A percentile compares a stretch with the other conserved stretches of the same genome.
Conservation (phyloP, 2,797 vertebrate species). For the Megalops cyprinoides region DNA sequence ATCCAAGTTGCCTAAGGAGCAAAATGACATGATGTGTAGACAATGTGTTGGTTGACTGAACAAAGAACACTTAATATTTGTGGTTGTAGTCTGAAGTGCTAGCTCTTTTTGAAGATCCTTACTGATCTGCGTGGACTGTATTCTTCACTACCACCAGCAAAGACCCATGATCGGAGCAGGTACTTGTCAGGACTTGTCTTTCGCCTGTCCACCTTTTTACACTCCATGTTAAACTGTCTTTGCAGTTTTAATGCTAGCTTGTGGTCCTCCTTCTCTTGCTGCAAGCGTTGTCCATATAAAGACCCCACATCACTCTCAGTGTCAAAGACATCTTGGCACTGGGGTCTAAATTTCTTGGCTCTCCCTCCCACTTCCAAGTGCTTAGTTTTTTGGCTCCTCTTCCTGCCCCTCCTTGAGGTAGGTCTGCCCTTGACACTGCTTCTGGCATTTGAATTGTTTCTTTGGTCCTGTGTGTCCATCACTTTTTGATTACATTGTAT, state of each 20-base stretch:
- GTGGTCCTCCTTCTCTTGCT: slow-evolving; percentile 83
- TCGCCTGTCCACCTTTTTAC: slow-evolving; percentile 66
- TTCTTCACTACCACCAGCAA: slow-evolving; percentile 64
- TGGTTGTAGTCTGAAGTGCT: slow-evolving; percentile 51
- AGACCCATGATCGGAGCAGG: slow-evolving; percentile 85
- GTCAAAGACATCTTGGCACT: slow-evolving; percentile 49
- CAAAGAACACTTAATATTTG: slow-evolving; percentile 24
- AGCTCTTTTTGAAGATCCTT: slow-evolving; percentile 65
- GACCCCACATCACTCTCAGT: slow-evolving; percentile 38
- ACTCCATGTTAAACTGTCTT: slow-evolving; percentile 84
- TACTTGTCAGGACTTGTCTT: slow-evolving; percentile 80
- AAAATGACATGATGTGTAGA: background rate
- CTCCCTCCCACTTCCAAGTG: slow-evolving; percentile 79
- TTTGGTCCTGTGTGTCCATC: slow-evolving; percentile 58
- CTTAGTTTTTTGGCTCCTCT: slow-evolving; percentile 89
- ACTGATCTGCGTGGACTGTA: slow-evolving; percentile 66
- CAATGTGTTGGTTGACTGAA: background rate
- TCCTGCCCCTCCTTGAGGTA: slow-evolving; percentile 78
- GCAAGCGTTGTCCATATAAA: slow-evolving; percentile 59
- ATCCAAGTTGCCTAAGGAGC: slow-evolving; percentile 24
- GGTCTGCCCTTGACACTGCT: slow-evolving; percentile 64
- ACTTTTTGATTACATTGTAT: slow-evolving; percentile 52
- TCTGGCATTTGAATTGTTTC: slow-evolving; percentile 68
- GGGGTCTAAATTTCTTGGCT: slow-evolving; percentile 71
- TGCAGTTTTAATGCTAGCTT: slow-evolving; percentile 84